Conservation (phyloP, 2,888 invertebrate species). For the Deilephila porcellus region DNA sequence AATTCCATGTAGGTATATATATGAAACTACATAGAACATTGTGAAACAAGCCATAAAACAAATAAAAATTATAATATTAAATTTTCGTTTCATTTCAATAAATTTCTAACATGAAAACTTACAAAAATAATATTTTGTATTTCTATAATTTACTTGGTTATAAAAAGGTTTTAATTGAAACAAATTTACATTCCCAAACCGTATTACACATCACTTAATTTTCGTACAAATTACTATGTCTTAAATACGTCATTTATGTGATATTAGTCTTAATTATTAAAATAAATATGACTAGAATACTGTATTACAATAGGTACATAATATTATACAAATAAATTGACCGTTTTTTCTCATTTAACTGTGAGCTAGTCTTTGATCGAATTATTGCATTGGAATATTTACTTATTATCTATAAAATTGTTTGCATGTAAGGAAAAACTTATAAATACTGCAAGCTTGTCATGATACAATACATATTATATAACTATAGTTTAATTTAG, state of each 20-base stretch:
- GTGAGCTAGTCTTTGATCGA: slow-evolving; percentile 14
- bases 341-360: slow-evolving; percentile 10
- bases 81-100: background rate
- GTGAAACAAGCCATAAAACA: background rate
- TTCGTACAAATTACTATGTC: background rate
- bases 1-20: too few relatives aligned
- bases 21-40: background rate
- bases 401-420: background rate
- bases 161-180: slow-evolving; percentile 7
- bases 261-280: slow-evolving; percentile 10
- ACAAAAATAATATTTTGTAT: slow-evolving; percentile 20
- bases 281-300: slow-evolving; percentile 24
- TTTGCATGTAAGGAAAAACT: background rate
- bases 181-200: slow-evolving; percentile 1
- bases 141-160: background rate
- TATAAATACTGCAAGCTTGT: background rate
- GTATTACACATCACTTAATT: background rate
- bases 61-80: background rate
- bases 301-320: background rate
- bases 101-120: slow-evolving; percentile 1
- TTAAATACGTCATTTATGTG: background rate
- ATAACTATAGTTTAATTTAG: too few relatives aligned
- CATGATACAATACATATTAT: too few relatives aligned
- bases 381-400: background rate
- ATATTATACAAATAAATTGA: slow-evolving; percentile 24